Evolutionary conservation across 1,140 invertebrate species (phyloP).

Genomic region (Papilio machaon): DNA sequence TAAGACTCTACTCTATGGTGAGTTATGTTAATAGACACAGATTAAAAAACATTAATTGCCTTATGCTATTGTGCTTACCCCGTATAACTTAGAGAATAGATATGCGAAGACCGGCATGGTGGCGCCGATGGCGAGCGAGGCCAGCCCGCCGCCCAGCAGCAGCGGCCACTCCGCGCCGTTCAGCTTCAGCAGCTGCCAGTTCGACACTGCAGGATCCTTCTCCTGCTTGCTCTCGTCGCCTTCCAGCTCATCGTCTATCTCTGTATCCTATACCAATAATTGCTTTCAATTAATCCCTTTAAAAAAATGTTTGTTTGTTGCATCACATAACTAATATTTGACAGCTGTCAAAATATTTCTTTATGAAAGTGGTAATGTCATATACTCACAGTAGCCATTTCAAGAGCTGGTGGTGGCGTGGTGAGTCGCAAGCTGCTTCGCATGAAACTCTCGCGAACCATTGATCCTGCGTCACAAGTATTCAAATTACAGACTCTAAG

Average conservation of each 20-base stretch:
- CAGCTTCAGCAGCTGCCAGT: constrained; percentile 84
- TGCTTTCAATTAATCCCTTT: neutral
- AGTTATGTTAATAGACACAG: no score
- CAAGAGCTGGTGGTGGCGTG: constrained; percentile 44
- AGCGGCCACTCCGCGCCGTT: constrained; percentile 91
- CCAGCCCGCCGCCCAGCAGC: constrained; percentile 87
- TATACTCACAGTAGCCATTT: constrained; percentile 4
- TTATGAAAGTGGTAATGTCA: neutral
- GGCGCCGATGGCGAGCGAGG: constrained; percentile 87
- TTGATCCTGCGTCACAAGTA: constrained; percentile 44
- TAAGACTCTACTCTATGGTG: no score
- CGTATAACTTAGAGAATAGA: constrained; percentile 86
- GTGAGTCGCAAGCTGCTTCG: constrained; percentile 59
- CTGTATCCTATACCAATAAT: neutral
- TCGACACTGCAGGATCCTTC: constrained; percentile 52
- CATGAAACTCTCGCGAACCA: constrained; percentile 49
- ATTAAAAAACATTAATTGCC: no score
- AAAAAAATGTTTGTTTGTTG: neutral
- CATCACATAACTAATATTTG: neutral
- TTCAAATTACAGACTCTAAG: neutral
- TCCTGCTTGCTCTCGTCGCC: constrained; percentile 35
- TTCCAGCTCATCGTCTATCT: constrained; percentile 37
- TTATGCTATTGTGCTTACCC: constrained; percentile 52
- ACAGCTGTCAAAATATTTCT: neutral
- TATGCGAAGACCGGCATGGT: constrained; percentile 92